These are phyloP conservation scores for Celastrina argiolus DNA, from an alignment of 2,888 invertebrate genomes.

Conservation along the genomic window DNA sequence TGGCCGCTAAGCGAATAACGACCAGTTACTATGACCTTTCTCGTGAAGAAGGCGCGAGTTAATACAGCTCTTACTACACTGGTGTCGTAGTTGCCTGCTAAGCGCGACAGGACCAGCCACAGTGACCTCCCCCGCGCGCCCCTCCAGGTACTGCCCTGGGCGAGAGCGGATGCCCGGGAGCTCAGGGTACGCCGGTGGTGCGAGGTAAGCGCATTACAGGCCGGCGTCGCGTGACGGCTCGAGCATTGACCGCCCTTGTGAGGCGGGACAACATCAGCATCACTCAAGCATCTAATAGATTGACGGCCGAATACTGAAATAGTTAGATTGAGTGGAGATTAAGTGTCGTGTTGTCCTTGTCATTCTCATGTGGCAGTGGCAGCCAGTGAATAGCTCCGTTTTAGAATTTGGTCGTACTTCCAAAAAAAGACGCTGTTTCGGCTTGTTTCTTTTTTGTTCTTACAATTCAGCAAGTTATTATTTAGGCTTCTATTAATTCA, in stretches of 20 bases:
- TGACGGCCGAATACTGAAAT: no score
- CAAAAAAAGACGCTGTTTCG: no score
- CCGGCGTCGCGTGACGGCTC: conserved; percentile 67
- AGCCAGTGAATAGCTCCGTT: no score
- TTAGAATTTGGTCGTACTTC: no score
- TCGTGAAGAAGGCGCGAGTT: not conserved
- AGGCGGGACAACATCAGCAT: not conserved
- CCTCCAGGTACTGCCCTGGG: not conserved
- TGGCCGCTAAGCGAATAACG: conserved; percentile 46
- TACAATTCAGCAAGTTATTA: no score
- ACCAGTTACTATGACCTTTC: conserved; percentile 34
- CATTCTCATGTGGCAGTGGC: no score
- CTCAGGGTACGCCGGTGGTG: conserved; percentile 49
- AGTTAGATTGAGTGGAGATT: no score
- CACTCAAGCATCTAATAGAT: no score
- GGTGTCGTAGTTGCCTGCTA: conserved; percentile 41
- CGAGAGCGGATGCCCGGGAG: conserved; percentile 31
- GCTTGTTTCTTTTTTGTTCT: no score
- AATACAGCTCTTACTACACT: not conserved
- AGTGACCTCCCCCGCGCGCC: conserved; percentile 39
- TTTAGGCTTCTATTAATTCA: no score
- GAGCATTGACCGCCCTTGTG: conserved; percentile 62
- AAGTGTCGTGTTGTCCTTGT: no score
- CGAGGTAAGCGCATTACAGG: conserved; percentile 73
- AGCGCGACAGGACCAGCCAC: conserved; percentile 40